Percentiles rank a stretch among this genome's conserved stretches.
Conservation (phyloP, 2,113 vertebrate species). For the Rhinolophus ferrumequinum region DNA sequence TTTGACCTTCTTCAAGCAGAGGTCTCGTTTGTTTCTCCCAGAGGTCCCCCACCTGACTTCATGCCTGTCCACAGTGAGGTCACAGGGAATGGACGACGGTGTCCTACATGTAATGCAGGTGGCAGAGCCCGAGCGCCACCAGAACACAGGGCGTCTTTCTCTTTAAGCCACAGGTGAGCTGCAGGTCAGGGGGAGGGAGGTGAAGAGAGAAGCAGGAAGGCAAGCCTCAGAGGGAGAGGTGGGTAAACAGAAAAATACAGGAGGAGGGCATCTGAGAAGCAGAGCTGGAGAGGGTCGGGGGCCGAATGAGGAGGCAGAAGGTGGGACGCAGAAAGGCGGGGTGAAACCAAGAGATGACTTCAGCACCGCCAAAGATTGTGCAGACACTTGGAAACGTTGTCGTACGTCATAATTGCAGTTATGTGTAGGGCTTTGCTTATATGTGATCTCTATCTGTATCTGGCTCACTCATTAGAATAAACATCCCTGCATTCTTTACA, state of each 20-base stretch:
- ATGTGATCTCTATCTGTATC: neutral
- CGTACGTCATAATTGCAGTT: neutral
- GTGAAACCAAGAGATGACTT: neutral
- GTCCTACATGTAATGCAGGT: neutral
- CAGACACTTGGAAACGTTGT: neutral
- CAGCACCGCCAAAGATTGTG: neutral
- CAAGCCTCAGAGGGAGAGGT: neutral
- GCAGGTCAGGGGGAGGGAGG: neutral
- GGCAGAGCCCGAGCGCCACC: neutral
- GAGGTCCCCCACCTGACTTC: neutral
- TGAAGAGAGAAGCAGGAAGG: neutral
- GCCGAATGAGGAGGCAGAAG: neutral
- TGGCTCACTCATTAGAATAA: neutral
- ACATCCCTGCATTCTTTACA: neutral
- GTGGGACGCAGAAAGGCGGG: neutral
- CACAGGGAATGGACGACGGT: rapidly evolving
- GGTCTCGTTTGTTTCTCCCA: neutral
- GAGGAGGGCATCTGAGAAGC: neutral
- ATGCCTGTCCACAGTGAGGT: neutral
- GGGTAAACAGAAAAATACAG: neutral
- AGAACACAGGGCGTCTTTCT: neutral
- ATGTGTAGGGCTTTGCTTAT: neutral
- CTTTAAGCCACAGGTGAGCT: neutral
- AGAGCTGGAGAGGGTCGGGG: neutral
- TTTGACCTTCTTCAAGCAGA: neutral